phyloP scores from a whole-genome alignment of 2,888 invertebrate genomes.

The Caradrina clavipalpis region DNA sequence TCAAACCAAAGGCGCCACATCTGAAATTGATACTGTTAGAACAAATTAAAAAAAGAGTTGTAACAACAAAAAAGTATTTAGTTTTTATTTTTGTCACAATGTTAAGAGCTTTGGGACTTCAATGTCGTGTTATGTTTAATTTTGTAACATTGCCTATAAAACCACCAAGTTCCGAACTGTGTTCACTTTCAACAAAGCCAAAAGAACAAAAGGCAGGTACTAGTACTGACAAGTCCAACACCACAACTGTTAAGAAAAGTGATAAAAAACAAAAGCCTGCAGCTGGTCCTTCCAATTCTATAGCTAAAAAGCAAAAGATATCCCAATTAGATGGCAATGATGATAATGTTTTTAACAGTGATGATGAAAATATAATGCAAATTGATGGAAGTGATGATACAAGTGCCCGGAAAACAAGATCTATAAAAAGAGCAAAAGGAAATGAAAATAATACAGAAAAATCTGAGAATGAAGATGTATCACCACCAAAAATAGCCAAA shows the following conservation, averaged over 20 bases:
- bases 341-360: constrained; percentile 58
- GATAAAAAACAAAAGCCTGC: constrained; percentile 52
- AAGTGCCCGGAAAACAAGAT: constrained; percentile 67
- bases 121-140: constrained; percentile 95
- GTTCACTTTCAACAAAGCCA: constrained; percentile 89
- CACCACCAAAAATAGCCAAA: constrained; percentile 81
- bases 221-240: constrained; percentile 51
- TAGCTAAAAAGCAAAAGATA: constrained; percentile 75
- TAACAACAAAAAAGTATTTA: constrained; percentile 92
- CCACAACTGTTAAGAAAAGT: constrained; percentile 44
- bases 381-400: constrained; percentile 69
- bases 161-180: constrained; percentile 92
- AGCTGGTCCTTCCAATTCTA: constrained; percentile 57
- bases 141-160: constrained; percentile 94
- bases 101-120: constrained; percentile 95
- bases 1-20: constrained; percentile 85
- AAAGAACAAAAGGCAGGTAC: constrained; percentile 68
- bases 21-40: constrained; percentile 87
- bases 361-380: constrained; percentile 72
- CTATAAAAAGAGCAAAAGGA: constrained; percentile 68
- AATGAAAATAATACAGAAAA: constrained; percentile 53
- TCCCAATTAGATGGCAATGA: constrained; percentile 91
- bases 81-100: constrained; percentile 94
- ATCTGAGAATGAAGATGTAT: constrained; percentile 71
- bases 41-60: constrained; percentile 92